Evolutionary conservation across 1,140 invertebrate species (phyloP), one percentile per base, ranked within the genome.

Genomic region (Plodia interpunctella): DNA sequence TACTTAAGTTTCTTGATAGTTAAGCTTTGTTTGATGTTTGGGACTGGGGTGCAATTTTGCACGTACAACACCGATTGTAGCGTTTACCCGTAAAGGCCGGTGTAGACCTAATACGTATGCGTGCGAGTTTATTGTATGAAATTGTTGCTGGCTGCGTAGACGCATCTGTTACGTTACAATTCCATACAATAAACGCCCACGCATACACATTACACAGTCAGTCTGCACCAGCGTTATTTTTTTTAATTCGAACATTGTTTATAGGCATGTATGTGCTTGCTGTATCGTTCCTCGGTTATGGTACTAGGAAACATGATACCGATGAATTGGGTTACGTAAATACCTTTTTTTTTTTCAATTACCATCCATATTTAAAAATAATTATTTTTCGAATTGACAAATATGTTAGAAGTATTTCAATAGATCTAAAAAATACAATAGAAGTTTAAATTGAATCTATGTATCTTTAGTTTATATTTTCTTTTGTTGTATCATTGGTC

Each of bases 251-350:
- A 44, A 3, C 30, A 62, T 70, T 63, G 59, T 72, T 78, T 78
- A 32, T 83, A 83, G 82, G 80, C 65, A 70, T 81, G 50, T 83
- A 76, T 78, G 70, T 76, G 56, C 68, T 83, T 64, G 76, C 78
- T 0, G 67, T 81, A 53, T 79, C 78, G 6, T 76, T 80, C 71
- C 63, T 85, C 52, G 75, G 76, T 55, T 72, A 81, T 59, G 65
- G 72, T 72, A 71, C 71, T 55, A 77, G 76, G 58, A 78, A 78
- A 68, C 57, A 73, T n/a, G 74, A 77, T 68, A 76, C 70, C 13
- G 68, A 81, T 28, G 74, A 80, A 60, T 71, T 71, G 67, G 80
- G 82, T 85, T 83, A 83, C 72, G 66, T 50, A 58, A 53, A 53
- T 53, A 53, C 21, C 49, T 25, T 51, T 44, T 44, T 44, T 44